Percentiles rank a stretch among this genome's conserved stretches.
Evolutionary conservation across 37 sponge, comb jelly and placozoan species (phyloP).

Genomic region (Spongilla lacustris): DNA sequence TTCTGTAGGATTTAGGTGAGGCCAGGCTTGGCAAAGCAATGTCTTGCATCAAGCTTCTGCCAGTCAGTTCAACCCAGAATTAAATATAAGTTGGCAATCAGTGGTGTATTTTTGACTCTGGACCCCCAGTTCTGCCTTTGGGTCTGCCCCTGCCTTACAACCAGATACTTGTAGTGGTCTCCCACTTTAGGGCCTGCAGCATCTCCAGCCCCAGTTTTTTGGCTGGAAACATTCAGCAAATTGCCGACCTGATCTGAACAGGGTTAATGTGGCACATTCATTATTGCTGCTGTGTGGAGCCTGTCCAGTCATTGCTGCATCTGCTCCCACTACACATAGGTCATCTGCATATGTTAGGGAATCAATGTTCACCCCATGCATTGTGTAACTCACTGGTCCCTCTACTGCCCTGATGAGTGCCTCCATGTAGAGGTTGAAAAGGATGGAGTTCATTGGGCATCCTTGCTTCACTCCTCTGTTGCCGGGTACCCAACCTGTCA

Average conservation of each 20-base stretch:
- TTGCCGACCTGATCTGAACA: background rate
- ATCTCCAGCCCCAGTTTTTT: background rate
- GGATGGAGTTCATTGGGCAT: conserved; percentile 30
- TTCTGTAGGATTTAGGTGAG: background rate
- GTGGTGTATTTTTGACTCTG: background rate
- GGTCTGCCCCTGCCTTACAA: background rate
- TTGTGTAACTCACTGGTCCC: background rate
- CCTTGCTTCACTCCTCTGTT: conserved; percentile 43
- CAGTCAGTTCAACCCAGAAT: conserved; percentile 27
- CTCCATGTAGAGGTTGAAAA: conserved; percentile 38
- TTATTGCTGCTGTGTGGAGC: background rate
- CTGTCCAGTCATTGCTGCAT: background rate
- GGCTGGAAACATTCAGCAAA: background rate
- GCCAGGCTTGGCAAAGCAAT: no score
- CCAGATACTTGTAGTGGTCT: conserved; percentile 38
- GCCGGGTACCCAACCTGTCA: background rate
- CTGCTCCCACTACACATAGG: conserved; percentile 12
- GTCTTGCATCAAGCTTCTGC: conserved; percentile 22
- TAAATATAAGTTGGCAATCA: background rate
- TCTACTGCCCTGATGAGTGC: background rate
- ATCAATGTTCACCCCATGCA: background rate
- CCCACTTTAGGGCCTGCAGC: conserved; percentile 16
- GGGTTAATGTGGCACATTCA: conserved; percentile 35
- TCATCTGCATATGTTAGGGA: conserved; percentile 43
- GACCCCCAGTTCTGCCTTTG: background rate